Evolutionary conservation across 2,113 vertebrate genomes (phyloP), one percentile per base, ranked within the genome.

Genomic region (Trematocara unimaculatum): DNA sequence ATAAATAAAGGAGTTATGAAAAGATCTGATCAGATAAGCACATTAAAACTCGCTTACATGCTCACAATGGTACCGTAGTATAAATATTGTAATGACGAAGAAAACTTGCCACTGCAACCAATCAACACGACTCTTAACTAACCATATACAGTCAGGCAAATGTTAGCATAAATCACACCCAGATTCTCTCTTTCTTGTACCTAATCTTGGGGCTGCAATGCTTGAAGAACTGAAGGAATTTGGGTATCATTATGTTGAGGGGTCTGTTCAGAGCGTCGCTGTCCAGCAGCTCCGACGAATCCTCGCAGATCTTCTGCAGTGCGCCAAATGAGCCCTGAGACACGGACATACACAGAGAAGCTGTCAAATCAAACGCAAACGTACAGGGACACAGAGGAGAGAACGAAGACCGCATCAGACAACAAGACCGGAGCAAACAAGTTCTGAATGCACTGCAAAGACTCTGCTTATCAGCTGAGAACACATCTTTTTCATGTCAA

Each of bases 191-290:
- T 35, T 62, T 81, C 49, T 18, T 47, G 56, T 88, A 98, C 98
- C 98, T 97, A 94, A 99, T 99, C 81, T 99, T 99, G 79, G 98
- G 97, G 93, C 98, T 99, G 96, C 98, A 99, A 89, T 99, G 98
- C 93, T 98, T 99, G 91, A 99, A 99, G 93, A 99, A 99, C 95
- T 99, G 98, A 53, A 99, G 96, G 92, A 99, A 99, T 78, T 99
- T 98, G 11, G 98, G 98, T 81, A 98, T 99, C 98, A 99, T 98
- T 89, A 98, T 95, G 91, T 98, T 99, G 53, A 99, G 97, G 2
- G 98, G 98, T 8, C 98, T 95, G 90, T 98, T 98, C 82, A 99
- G 97, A 23, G 98, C 98, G 2, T 98, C 98, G 2, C 98, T 99
- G 93, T 99, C 98, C 93, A 99, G 93, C 83, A 99, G 97, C 96